These are phyloP conservation scores for Limnephilus marmoratus DNA, from an alignment of 2,888 invertebrate genomes.

Conservation along the genomic window DNA sequence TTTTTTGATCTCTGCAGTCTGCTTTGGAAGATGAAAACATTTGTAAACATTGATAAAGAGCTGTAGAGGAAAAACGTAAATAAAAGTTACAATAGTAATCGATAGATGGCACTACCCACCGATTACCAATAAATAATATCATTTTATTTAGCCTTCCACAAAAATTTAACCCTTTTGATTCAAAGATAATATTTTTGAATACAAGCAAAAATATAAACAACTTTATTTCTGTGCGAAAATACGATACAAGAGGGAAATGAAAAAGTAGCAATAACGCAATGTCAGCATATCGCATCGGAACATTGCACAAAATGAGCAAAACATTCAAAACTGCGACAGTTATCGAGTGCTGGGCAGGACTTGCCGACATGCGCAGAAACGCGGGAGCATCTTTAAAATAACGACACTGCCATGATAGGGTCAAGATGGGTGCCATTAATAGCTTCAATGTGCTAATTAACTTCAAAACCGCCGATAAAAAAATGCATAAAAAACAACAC, in stretches of 20 bases:
- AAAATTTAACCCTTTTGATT: neutral
- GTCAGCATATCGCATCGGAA: slow-evolving; percentile 57
- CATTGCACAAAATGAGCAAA: slow-evolving; percentile 62
- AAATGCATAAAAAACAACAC: slow-evolving; percentile 68
- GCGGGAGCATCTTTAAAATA: neutral
- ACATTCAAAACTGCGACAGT: slow-evolving; percentile 72
- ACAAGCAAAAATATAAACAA: neutral
- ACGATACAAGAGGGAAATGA: neutral
- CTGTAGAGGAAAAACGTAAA: neutral
- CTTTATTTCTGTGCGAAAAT: neutral
- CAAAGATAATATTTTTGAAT: neutral
- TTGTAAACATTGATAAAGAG: neutral
- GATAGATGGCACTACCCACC: neutral
- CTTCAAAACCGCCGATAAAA: slow-evolving; percentile 45
- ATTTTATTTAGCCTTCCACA: neutral
- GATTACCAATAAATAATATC: neutral
- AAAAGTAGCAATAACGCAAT: slow-evolving; percentile 51
- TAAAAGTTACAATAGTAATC: neutral
- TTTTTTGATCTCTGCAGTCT: neutral
- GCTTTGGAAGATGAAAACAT: neutral
- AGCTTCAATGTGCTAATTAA: slow-evolving; percentile 34
- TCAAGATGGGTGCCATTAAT: neutral
- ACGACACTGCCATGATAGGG: neutral
- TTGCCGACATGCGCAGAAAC: slow-evolving; percentile 74
- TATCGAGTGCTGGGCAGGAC: slow-evolving; percentile 79